Evolutionary conservation across 2,888 invertebrate genomes (phyloP).

Genomic region (Phlogophora meticulosa): DNA sequence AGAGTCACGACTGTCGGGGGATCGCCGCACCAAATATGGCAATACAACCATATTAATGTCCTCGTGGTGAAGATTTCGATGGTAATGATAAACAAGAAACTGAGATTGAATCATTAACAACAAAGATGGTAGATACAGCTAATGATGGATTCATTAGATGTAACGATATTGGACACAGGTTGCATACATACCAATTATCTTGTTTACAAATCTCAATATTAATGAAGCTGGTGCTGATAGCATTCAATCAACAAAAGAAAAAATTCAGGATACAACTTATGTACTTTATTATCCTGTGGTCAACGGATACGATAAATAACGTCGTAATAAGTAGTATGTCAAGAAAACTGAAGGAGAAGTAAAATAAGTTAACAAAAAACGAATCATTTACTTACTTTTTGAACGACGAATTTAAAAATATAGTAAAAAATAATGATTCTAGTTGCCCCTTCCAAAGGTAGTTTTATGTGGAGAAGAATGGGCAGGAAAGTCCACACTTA

Average conservation of each 20-base stretch:
- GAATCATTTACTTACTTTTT: no score
- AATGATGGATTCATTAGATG: slow-evolving; percentile 48
- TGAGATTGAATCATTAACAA: slow-evolving; percentile 55
- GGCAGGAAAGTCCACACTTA: no score
- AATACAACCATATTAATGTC: slow-evolving; percentile 43
- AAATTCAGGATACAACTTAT: no score
- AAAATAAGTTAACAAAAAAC: no score
- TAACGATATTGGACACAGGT: slow-evolving; percentile 9
- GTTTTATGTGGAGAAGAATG: no score
- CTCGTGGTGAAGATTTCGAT: slow-evolving; percentile 49
- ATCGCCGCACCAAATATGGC: slow-evolving; percentile 52
- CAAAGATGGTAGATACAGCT: slow-evolving; percentile 26
- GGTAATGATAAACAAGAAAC: slow-evolving; percentile 44
- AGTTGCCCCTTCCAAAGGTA: no score
- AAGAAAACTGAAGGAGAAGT: not conserved
- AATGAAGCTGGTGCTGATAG: not conserved
- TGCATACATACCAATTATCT: slow-evolving; percentile 29
- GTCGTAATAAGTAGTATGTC: not conserved
- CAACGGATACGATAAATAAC: no score
- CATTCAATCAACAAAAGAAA: not conserved
- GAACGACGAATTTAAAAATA: no score
- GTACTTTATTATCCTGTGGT: not conserved
- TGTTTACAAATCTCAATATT: slow-evolving; percentile 18
- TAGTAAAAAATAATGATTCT: no score
- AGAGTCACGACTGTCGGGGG: slow-evolving; percentile 39